These are phyloP conservation scores for Miniopterus natalensis DNA, from an alignment of 2,113 vertebrate genomes.

Conservation along the genomic window DNA sequence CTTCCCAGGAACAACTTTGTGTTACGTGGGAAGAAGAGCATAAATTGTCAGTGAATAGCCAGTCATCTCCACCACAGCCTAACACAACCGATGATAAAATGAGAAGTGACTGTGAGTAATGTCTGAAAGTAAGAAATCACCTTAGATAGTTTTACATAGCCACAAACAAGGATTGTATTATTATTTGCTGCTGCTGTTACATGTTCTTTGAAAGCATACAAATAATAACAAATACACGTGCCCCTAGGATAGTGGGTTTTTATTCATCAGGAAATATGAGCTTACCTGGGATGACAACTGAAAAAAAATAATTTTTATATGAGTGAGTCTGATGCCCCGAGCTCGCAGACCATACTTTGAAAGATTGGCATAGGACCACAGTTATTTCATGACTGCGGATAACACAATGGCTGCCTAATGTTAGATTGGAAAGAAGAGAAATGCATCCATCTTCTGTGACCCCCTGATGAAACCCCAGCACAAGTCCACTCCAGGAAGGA, in stretches of 20 bases:
- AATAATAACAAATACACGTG: background rate
- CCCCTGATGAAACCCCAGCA: slow-evolving; percentile 6
- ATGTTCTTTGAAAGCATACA: background rate
- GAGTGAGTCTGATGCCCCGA: background rate
- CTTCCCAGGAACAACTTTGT: background rate
- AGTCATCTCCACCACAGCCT: background rate
- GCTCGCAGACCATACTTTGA: background rate
- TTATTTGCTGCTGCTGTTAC: background rate
- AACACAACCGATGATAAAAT: background rate
- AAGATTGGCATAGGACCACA: background rate
- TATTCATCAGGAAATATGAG: background rate
- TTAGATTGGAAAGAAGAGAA: background rate
- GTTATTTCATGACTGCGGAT: background rate
- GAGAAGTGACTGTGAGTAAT: background rate
- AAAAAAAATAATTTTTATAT: background rate
- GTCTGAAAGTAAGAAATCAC: background rate
- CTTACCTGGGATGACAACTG: background rate
- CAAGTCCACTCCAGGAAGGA: background rate
- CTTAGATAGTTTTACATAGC: background rate
- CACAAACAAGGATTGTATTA: background rate
- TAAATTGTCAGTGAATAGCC: background rate
- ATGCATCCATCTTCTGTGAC: background rate
- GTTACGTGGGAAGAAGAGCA: background rate
- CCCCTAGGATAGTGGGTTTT: background rate
- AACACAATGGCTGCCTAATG: background rate